These are phyloP conservation scores for Colinus virginianus DNA, from an alignment of 2,113 vertebrate genomes.

Conservation along the genomic window DNA sequence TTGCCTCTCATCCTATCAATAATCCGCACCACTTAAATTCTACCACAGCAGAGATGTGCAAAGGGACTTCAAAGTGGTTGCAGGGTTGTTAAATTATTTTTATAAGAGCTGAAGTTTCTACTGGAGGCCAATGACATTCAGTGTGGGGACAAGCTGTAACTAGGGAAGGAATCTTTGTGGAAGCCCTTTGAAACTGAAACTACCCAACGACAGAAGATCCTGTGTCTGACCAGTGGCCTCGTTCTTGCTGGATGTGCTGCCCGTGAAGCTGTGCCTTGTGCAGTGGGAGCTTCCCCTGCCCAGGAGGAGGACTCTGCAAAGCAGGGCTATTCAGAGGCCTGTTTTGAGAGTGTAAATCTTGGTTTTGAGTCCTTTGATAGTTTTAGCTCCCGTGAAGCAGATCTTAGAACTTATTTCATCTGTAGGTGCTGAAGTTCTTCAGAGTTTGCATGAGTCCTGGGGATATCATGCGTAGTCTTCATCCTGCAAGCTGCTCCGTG, in stretches of 20 bases:
- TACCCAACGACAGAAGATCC: not conserved
- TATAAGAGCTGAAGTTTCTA: not conserved
- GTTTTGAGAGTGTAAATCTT: not conserved
- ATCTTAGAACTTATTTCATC: not conserved
- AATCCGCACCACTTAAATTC: no score
- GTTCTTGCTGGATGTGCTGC: rapidly evolving
- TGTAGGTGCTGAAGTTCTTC: not conserved
- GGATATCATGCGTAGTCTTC: not conserved
- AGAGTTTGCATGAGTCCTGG: not conserved
- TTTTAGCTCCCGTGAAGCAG: not conserved
- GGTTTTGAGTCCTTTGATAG: not conserved
- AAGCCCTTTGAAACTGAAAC: not conserved
- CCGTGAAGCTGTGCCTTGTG: rapidly evolving
- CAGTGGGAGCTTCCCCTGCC: not conserved
- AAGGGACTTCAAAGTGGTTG: not conserved
- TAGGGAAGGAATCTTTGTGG: not conserved
- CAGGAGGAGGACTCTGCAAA: not conserved
- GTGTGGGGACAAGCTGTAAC: not conserved
- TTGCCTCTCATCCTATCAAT: no score
- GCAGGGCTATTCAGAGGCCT: not conserved
- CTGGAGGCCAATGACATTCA: not conserved
- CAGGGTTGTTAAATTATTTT: not conserved
- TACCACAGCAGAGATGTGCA: no score
- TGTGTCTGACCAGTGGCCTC: not conserved
- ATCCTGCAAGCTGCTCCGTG: not conserved